Evolutionary conservation across 2,113 vertebrate genomes (phyloP), one percentile per base, ranked within the genome.

Genomic region (Syngnathus typhle): DNA sequence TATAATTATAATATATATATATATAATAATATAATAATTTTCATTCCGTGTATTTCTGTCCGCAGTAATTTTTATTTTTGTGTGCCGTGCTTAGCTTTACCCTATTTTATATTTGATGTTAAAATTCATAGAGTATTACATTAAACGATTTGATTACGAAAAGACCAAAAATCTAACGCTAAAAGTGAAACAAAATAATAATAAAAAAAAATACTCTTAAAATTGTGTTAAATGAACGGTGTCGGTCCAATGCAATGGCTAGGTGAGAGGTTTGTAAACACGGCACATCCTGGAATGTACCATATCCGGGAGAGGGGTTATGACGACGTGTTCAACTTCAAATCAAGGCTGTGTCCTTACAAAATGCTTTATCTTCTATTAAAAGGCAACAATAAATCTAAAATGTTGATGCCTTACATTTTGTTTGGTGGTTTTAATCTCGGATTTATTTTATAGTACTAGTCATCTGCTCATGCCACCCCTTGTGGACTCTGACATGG

Each of bases 221-320:
- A 2, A n/a, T 52, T n/a, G 19, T 19, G 49, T 52, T 52, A n/a
- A 52, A 21, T n/a, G 27, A 56, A 27, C 7, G 13, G 55, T 6
- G 36, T 10, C 16, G 27, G 36, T 84, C 71, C 89, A 68, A 73
- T 78, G 80, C 89, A 68, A 73, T 78, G 80, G 70, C 27, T 58
- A 76, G 67, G 79, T 80, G 86, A 78, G 77, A 89, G 80, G 74
- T 75, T 83, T 79, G 88, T 89, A 89, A 90, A 92, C 85, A 84
- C 46, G 1, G 78, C 63, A 89, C 75, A 91, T 91, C 90, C 89
- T 90, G 89, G 89, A 91, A 73, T 54, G 12, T 82, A 89, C 89
- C 89, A 91, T 81, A 2, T 9, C 16, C 21, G 7, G n/a, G 51
- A 51, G 46, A 21, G 38, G 5, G 8, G 6, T 1, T 21, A 6